These are phyloP conservation scores for Hylyphantes graminicola DNA, from an alignment of 1,140 invertebrate species.

Conservation along the genomic window DNA sequence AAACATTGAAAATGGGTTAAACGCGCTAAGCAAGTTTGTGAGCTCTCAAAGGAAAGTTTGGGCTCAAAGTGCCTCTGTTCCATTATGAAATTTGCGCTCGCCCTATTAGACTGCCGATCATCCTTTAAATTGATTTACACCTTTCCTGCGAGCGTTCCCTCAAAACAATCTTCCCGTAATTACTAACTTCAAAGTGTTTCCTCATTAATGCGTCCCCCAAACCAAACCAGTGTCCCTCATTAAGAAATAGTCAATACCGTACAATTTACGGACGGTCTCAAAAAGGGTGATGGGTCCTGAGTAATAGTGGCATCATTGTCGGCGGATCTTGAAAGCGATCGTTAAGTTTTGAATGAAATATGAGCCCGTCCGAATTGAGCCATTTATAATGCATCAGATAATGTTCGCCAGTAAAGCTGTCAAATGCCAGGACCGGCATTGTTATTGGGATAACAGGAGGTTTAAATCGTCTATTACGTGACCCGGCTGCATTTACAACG, in stretches of 20 bases:
- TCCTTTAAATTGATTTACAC: constrained; percentile 42
- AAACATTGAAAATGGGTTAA: too few relatives aligned
- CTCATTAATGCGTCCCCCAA: constrained; percentile 44
- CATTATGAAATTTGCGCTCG: constrained; percentile 26
- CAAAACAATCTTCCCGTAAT: constrained; percentile 37
- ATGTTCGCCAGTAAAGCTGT: constrained; percentile 49
- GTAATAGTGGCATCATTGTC: constrained; percentile 9
- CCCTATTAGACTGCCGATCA: constrained; percentile 16
- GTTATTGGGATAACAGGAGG: constrained; percentile 49
- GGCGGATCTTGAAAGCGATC: constrained; percentile 7
- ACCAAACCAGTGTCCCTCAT: constrained; percentile 35
- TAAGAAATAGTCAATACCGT: constrained; percentile 34
- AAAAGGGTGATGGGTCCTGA: constrained; percentile 27
- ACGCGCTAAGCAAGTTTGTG: too few relatives aligned
- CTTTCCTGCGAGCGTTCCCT: constrained; percentile 21
- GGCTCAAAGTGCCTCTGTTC: neutral
- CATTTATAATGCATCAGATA: constrained; percentile 53
- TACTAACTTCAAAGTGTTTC: constrained; percentile 35
- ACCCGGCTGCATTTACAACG: constrained; percentile 3
- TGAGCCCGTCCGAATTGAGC: constrained; percentile 31
- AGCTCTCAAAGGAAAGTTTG: constrained; percentile 17
- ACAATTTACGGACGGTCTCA: constrained; percentile 9
- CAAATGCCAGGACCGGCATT: constrained; percentile 40
- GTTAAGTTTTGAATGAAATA: constrained; percentile 55
- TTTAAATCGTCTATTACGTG: constrained; percentile 44